phyloP scores from a whole-genome alignment of 2,888 invertebrate species.

The Glaucopsyche alexis region DNA sequence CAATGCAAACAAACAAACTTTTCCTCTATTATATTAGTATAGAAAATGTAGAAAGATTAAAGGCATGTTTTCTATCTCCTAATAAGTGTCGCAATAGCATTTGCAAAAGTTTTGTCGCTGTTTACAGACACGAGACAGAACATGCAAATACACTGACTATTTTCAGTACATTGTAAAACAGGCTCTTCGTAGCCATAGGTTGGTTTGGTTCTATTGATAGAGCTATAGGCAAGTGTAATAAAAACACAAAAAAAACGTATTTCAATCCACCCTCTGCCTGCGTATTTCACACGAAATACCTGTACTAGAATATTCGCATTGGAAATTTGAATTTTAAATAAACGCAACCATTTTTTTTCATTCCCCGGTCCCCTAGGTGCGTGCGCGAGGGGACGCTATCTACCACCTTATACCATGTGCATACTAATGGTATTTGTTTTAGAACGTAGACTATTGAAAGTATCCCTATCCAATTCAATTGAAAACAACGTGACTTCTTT shows the following conservation, averaged over 20 bases:
- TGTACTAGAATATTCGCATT: background rate
- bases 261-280: background rate
- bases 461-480: constrained; percentile 8
- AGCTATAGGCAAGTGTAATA: too few species aligned
- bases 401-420: background rate
- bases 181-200: too few species aligned
- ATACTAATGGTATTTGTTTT: constrained; percentile 7
- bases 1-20: too few species aligned
- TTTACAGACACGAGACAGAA: too few species aligned
- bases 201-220: too few species aligned
- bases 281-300: background rate
- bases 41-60: too few species aligned
- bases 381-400: constrained; percentile 43
- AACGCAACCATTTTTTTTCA: constrained; percentile 37
- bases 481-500: background rate
- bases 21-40: too few species aligned
- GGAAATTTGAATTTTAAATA: constrained; percentile 22
- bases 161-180: too few species aligned
- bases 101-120: too few species aligned
- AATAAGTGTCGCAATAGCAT: too few species aligned
- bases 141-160: too few species aligned
- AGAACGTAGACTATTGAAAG: background rate
- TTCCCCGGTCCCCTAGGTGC: constrained; percentile 46
- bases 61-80: too few species aligned
- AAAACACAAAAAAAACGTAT: background rate